These are phyloP conservation scores for Prunella fulvescens DNA, from an alignment of 2,113 vertebrate species.

Conservation along the genomic window DNA sequence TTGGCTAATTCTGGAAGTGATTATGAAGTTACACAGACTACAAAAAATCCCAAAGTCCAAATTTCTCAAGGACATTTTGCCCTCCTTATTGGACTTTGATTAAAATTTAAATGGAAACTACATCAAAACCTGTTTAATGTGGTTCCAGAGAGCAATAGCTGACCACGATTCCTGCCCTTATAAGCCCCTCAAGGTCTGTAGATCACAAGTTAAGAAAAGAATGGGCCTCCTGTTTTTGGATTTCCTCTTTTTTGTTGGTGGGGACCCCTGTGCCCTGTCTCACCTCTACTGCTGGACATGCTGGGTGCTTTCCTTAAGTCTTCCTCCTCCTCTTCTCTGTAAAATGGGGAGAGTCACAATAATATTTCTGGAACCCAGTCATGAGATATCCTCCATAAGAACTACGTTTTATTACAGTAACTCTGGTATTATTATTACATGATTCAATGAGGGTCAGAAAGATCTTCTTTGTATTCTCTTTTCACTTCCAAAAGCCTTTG, in stretches of 20 bases:
- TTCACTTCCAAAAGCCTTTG: background rate
- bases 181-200: background rate
- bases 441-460: background rate
- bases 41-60: background rate
- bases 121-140: background rate
- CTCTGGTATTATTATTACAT: background rate
- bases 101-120: background rate
- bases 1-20: background rate
- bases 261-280: background rate
- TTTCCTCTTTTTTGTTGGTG: background rate
- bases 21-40: background rate
- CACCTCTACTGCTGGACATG: background rate
- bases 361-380: background rate
- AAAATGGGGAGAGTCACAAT: background rate
- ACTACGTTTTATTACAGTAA: background rate
- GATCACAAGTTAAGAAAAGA: background rate
- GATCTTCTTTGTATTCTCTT: constrained; percentile 1
- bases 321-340: background rate
- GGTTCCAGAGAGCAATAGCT: background rate
- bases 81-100: background rate
- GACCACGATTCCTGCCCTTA: background rate
- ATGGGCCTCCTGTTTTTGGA: background rate
- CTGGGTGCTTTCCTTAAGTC: background rate
- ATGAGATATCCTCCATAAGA: background rate
- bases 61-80: constrained; percentile 17